Evolutionary conservation across 2,797 vertebrate species (phyloP), one percentile per base, ranked within the genome.

Genomic region (Periparus ater): DNA sequence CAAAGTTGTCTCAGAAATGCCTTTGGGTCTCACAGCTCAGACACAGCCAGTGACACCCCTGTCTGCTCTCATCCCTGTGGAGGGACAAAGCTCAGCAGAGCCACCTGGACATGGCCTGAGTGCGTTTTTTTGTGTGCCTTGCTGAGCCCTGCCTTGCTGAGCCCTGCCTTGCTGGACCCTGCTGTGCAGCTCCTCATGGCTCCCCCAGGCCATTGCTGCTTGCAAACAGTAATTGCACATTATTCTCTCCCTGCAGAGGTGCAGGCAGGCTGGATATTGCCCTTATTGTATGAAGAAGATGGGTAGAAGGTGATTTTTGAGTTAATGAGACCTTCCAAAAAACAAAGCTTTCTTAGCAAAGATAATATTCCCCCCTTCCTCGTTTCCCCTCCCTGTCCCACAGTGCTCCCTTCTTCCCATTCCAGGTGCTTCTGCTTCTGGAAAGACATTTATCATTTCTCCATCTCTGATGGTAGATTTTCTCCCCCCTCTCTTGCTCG

Each of bases 391-490:
- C 16, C 32, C 19, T 0, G 6, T 78, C 18, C 17, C 38, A 27
- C 53, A 75, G 48, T 26, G 23, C 13, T 89, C 36, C 34, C 58
- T 91, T 83, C 51, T 75, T 89, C 78, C 58, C 78, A 61, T 91
- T 95, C 91, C 95, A 96, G 91, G 81, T 94, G 88, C 81, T 93
- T 85, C 91, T 93, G 79, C 85, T 95, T 89, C 81, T 91, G 88
- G 70, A 94, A 95, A 73, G 57, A 76, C 60, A 85, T 96, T 96
- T 96, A 96, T 97, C 94, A 97, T 95, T 95, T 94, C 76, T 95
- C 82, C 68, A 93, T 94, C 95, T 95, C 93, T 85, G 62, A 91
- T 0, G 0, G 91, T 58, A 80, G 86, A 72, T 54, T 11, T 62
- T 58, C 2, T 30, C 6, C 15, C 8, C n/a, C 40, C 17, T 38